Base-by-base conservation (phyloP, 1,140 invertebrate genomes). In the Apis laboriosa region DNA sequence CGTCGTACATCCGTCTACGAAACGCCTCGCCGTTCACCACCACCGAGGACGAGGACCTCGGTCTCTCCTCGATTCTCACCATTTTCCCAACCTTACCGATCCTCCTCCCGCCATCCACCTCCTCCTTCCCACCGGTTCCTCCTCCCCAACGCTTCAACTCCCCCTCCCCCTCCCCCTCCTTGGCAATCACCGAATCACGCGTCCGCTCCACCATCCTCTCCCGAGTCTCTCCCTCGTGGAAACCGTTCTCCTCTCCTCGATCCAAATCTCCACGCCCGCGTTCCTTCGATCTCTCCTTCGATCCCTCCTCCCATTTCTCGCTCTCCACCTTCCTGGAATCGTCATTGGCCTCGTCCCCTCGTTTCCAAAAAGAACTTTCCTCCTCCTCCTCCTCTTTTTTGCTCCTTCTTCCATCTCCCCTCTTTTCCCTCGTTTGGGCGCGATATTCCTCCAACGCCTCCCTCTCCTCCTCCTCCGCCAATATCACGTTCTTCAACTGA, bases 1-100 rank as follows among this genome's bases (percentile, higher is more conserved):
- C 97, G 82, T 97, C 95, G 90, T 97, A 97, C 97, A 98, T 97
- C 90, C 96, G 95, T 83, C 96, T 95, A 13, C 97, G 95, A 89
- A 97, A 96, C 60, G 95, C 95, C 92, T 97, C 97, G 34, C 95
- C 94, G 81, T 95, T 94, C 58, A 92, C 94, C 68, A 94, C 94
- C 84, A 93, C 93, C 83, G 94, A 93, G 76, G 92, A 90, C 1
- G 91, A 89, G 78, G 34, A 2, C 34, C 90, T 90, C 1, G 91
- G 90, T 68, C 87, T 79, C 66, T 92, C 75, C 68, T 17, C 17
- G n/a, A 73, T 13, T 58, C 68, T 77, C 12, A 43, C 72, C 8
- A n/a, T 21, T 51, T 34, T 63, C 9, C 21, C 51, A 28, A 28
- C 28, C 28, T 11, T 15, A 55, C 55, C 49, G 51, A 70, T n/a